Evolutionary conservation across 2,113 vertebrate genomes (phyloP), one percentile per base, ranked within the genome.

Genomic region (Pungitius pungitius): DNA sequence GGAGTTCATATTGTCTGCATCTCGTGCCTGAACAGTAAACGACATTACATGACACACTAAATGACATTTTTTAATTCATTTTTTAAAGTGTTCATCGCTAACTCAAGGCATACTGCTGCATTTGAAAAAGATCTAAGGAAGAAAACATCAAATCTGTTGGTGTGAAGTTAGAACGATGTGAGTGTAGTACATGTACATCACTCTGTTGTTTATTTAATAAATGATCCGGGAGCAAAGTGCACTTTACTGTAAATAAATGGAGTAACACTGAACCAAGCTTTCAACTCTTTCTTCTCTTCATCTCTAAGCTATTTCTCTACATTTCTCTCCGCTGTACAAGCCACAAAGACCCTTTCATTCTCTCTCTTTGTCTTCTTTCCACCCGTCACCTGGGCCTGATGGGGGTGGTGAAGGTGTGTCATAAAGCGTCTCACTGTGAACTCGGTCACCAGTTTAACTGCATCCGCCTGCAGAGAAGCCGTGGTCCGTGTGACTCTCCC

Each of bases 331-430:
- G n/a, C 26, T 69, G 58, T 49, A 14, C 27, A 27, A 54, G 27
- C 33, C 58, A 87, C 84, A 90, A 89, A 88, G 84, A 57, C 69
- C 51, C 62, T 27, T 84, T 86, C 61, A 78, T 63, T 30, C 66
- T 39, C 43, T 42, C 57, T 51, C 69, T 49, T 14, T 64, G 14
- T 77, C 24, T 42, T 76, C 17, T 56, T 40, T 66, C 58, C 74
- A 78, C 79, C 73, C 77, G 42, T 78, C 69, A 86, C 80, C 81
- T 90, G 84, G 20, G 26, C 22, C 30, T 35, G 42, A 37, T 51
- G 56, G 56, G 39, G 2, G 40, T 3, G 2, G 40, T 3, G 64
- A 63, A 68, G 86, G 83, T 51, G 86, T 80, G 82, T 59, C 45
- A 0, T 81, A 27, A 73, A 74, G 61, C 17, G 57, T 66, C 55